Conservation (phyloP, 2,888 invertebrate genomes). For the Steinernema carpocapsae region DNA sequence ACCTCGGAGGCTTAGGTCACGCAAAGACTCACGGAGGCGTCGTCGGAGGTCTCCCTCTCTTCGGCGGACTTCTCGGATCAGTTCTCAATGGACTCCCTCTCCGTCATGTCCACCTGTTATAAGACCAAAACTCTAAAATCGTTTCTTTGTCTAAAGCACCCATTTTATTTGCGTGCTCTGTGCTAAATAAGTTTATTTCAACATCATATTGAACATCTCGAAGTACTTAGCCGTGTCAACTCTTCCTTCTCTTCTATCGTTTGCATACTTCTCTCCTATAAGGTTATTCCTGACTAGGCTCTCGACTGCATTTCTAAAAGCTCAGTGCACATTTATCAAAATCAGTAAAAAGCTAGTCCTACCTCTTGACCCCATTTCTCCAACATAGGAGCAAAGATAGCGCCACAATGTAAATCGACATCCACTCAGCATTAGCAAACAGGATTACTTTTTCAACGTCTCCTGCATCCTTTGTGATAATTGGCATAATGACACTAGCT, state of each 20-base stretch:
- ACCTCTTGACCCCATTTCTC: constrained; percentile 16
- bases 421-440: constrained; percentile 7
- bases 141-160: no score
- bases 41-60: no score
- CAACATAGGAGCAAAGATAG: constrained; percentile 12
- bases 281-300: background rate
- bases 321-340: background rate
- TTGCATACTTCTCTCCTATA: background rate
- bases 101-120: no score
- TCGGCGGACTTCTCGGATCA: no score
- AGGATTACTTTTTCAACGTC: background rate
- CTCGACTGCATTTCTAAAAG: background rate
- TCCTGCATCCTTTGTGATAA: background rate
- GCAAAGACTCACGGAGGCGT: no score
- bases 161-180: no score
- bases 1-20: no score
- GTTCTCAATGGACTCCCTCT: no score
- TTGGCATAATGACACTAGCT: background rate
- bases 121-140: no score
- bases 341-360: background rate
- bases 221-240: constrained; percentile 29
- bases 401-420: constrained; percentile 9
- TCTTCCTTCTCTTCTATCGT: background rate
- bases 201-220: constrained; percentile 17
- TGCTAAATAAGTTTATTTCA: no score